These are phyloP conservation scores for Antheraea mylitta DNA, from an alignment of 1,140 invertebrate genomes.

Conservation along the genomic window DNA sequence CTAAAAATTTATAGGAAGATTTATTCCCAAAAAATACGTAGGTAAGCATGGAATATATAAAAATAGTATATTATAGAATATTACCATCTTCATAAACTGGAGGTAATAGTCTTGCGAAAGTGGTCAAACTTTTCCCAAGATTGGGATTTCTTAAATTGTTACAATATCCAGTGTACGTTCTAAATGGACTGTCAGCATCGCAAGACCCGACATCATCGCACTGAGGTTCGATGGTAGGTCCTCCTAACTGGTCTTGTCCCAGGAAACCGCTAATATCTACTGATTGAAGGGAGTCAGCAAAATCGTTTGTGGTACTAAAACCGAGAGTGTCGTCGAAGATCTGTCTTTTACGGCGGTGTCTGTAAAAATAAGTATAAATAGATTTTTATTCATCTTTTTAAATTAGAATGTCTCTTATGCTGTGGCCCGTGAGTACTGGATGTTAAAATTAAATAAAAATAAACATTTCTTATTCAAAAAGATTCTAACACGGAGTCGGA, in stretches of 20 bases:
- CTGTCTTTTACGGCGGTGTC: constrained; percentile 83
- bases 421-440: neutral
- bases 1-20: too few relatives aligned
- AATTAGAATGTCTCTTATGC: neutral
- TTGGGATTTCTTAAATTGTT: constrained; percentile 94
- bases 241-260: constrained; percentile 69
- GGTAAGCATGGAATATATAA: too few relatives aligned
- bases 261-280: constrained; percentile 85
- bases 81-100: constrained; percentile 93
- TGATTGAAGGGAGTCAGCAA: constrained; percentile 85
- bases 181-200: constrained; percentile 89
- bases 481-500: too few relatives aligned
- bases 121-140: constrained; percentile 91
- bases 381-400: neutral
- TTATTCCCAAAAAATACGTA: too few relatives aligned
- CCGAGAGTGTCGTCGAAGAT: constrained; percentile 85
- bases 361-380: constrained; percentile 20
- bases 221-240: constrained; percentile 77
- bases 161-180: constrained; percentile 92
- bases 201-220: constrained; percentile 86
- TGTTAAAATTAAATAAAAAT: too few relatives aligned
- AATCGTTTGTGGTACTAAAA: constrained; percentile 83
- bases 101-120: constrained; percentile 91
- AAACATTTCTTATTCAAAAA: too few relatives aligned
- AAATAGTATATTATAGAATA: neutral